Evolutionary conservation across 2,888 invertebrate genomes (phyloP).

Genomic region (Limenitis camilla): DNA sequence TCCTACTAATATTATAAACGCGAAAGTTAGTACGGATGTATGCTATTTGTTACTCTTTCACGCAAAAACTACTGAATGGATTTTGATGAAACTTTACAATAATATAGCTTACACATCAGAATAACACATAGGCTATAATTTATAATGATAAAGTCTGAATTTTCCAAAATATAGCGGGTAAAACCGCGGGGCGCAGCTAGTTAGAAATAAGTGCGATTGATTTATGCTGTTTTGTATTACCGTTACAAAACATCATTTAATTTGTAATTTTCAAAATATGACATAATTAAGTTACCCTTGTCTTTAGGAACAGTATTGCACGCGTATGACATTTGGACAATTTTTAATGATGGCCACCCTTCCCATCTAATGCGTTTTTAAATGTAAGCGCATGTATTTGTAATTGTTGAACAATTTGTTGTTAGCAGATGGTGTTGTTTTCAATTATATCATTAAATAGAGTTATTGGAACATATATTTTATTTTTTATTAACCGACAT

Average conservation of each 20-base stretch:
- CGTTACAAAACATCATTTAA: no score
- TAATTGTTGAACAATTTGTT: constrained; percentile 37
- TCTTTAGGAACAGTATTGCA: constrained; percentile 30
- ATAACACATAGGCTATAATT: no score
- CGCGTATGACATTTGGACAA: constrained; percentile 32
- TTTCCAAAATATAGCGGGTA: no score
- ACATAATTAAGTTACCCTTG: constrained; percentile 9
- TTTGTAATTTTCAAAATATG: constrained; percentile 1
- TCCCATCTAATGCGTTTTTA: constrained; percentile 45
- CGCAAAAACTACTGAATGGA: no score
- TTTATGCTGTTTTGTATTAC: neutral
- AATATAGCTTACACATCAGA: no score
- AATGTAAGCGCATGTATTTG: constrained; percentile 41
- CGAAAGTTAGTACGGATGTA: no score
- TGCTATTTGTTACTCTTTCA: no score
- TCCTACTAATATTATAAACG: no score
- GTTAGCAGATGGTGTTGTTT: constrained; percentile 21
- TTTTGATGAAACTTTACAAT: no score
- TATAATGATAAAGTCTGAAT: no score
- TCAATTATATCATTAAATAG: constrained; percentile 14
- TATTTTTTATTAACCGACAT: neutral
- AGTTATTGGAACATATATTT: constrained; percentile 1
- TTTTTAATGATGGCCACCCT: constrained; percentile 33
- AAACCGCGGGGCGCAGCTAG: no score
- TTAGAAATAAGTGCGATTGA: no score